phyloP scores from a whole-genome alignment of 2,113 vertebrate species.

The Hystrix brachyura region DNA sequence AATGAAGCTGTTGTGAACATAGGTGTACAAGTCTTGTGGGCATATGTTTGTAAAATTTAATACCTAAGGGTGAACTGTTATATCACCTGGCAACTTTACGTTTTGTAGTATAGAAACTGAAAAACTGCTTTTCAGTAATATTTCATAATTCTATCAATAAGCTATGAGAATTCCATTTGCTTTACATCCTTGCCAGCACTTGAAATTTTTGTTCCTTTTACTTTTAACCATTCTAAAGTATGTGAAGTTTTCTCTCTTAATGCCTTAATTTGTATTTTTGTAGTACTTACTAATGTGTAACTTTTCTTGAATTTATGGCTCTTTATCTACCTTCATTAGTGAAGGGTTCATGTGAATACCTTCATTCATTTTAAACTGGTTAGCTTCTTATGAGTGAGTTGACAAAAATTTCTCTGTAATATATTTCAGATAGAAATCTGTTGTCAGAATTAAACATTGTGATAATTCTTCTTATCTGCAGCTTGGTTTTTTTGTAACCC shows the following conservation, averaged over 20 bases:
- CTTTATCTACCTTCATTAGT: not conserved
- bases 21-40: not conserved
- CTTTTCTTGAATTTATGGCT: not conserved
- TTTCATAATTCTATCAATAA: not conserved
- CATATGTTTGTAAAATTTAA: constrained; percentile 19
- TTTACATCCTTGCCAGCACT: not conserved
- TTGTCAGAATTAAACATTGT: not conserved
- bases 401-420: not conserved
- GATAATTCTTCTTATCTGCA: not conserved
- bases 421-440: not conserved
- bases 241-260: not conserved
- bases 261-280: not conserved
- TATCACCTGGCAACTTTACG: not conserved
- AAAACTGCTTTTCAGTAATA: not conserved
- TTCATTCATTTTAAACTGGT: not conserved
- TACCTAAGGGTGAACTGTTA: not conserved
- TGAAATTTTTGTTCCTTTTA: not conserved
- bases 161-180: not conserved
- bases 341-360: not conserved
- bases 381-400: not conserved
- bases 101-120: not conserved
- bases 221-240: not conserved
- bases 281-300: not conserved
- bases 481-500: not conserved
- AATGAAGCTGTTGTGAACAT: not conserved